These are phyloP conservation scores for Grammomys surdaster DNA, from an alignment of 2,113 vertebrate species.

Conservation along the genomic window DNA sequence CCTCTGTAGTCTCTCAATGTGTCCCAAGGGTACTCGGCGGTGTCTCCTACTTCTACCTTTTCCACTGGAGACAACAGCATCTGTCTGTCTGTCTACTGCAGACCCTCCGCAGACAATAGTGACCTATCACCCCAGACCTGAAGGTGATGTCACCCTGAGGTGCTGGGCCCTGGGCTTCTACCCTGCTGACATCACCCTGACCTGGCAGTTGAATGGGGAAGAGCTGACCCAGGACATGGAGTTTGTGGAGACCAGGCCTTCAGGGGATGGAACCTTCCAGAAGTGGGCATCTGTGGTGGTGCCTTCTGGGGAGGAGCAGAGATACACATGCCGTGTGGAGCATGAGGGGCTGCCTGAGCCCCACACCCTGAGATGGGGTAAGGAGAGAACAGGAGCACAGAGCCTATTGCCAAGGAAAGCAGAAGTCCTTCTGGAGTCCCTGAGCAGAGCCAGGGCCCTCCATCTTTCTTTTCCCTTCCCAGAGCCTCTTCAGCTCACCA, in stretches of 20 bases:
- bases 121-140: not conserved
- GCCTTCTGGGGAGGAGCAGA: not conserved
- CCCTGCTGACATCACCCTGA: constrained; percentile 20
- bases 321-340: constrained; percentile 75
- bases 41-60: not conserved
- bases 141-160: not conserved
- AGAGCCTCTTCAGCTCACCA: not conserved
- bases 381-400: not conserved
- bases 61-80: not conserved
- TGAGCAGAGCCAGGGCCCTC: not conserved
- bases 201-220: not conserved
- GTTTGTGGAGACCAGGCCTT: constrained; percentile 24
- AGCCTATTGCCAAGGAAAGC: not conserved
- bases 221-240: constrained; percentile 36
- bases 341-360: constrained; percentile 76
- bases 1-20: not conserved
- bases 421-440: too few species aligned
- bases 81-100: not conserved
- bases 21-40: too few species aligned
- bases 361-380: not conserved
- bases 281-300: constrained; percentile 72
- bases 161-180: constrained; percentile 55
- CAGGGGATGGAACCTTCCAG: constrained; percentile 81
- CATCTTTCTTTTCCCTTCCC: not conserved
- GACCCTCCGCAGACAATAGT: not conserved